phyloP scores from a whole-genome alignment of 2,888 invertebrate species.

The Agriopis marginaria region DNA sequence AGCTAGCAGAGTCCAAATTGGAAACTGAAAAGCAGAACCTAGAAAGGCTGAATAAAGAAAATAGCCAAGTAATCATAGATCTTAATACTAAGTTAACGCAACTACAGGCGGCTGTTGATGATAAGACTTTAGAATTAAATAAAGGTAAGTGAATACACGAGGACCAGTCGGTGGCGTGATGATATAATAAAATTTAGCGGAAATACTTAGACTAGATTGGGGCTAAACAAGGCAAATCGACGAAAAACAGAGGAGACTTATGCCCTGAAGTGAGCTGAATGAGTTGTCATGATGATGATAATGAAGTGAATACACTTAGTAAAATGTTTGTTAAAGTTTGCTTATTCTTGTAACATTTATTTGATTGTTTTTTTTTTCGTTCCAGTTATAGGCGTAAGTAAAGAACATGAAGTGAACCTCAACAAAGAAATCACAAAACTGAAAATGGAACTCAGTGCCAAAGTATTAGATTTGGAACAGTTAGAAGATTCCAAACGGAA shows the following conservation, averaged over 20 bases:
- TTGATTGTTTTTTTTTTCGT: conserved; percentile 36
- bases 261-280: too few relatives aligned
- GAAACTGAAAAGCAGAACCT: conserved; percentile 79
- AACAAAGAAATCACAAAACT: conserved; percentile 84
- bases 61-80: conserved; percentile 80
- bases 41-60: conserved; percentile 80
- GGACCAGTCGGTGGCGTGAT: too few relatives aligned
- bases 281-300: too few relatives aligned
- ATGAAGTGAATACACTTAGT: too few relatives aligned
- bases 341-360: background rate
- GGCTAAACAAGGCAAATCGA: too few relatives aligned
- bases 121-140: conserved; percentile 82
- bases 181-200: too few relatives aligned
- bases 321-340: background rate
- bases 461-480: conserved; percentile 84
- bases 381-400: conserved; percentile 77
- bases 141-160: conserved; percentile 69
- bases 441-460: conserved; percentile 85
- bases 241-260: too few relatives aligned
- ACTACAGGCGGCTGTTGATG: conserved; percentile 81
- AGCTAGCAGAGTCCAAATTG: conserved; percentile 82
- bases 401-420: conserved; percentile 81
- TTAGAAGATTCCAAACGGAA: conserved; percentile 75
- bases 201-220: too few relatives aligned
- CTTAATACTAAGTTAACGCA: conserved; percentile 77